Conservation (phyloP, 2,888 invertebrate species). For the Thalpophila matura region DNA sequence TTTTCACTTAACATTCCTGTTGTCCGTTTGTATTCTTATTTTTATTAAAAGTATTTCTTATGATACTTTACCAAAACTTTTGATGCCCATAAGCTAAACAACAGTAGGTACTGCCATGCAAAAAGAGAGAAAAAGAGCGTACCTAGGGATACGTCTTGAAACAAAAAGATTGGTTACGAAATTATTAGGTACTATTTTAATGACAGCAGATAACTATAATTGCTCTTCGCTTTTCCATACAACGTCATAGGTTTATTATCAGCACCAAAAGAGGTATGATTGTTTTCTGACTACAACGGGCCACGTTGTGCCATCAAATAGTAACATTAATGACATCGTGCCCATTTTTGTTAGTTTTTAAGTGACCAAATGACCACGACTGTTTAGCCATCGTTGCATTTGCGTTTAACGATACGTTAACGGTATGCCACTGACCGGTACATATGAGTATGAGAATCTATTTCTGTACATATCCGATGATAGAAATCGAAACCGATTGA, state of each 20-base stretch:
- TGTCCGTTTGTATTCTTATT: too few relatives aligned
- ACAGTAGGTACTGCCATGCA: too few relatives aligned
- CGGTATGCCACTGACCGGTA: not conserved
- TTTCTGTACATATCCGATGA: conserved; percentile 20
- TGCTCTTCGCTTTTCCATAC: not conserved
- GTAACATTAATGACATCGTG: conserved; percentile 9
- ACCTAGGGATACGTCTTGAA: too few relatives aligned
- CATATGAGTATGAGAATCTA: not conserved
- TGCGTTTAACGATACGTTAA: not conserved
- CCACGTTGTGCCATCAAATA: conserved; percentile 5
- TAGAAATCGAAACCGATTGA: conserved; percentile 22
- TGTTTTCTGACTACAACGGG: not conserved
- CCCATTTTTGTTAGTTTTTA: conserved; percentile 3
- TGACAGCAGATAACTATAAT: too few relatives aligned
- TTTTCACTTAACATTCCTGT: too few relatives aligned
- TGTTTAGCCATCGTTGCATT: not conserved
- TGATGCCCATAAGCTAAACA: too few relatives aligned
- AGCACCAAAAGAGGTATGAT: not conserved
- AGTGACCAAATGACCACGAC: not conserved
- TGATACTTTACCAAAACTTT: too few relatives aligned
- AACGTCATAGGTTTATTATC: not conserved
- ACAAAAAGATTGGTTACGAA: too few relatives aligned
- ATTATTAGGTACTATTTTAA: too few relatives aligned
- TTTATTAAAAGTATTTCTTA: too few relatives aligned
- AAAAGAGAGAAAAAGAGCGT: too few relatives aligned